A percentile compares a stretch with the other conserved stretches of the same genome.
phyloP scores from a whole-genome alignment of 1,140 invertebrate species.

The Ericerus pela region DNA sequence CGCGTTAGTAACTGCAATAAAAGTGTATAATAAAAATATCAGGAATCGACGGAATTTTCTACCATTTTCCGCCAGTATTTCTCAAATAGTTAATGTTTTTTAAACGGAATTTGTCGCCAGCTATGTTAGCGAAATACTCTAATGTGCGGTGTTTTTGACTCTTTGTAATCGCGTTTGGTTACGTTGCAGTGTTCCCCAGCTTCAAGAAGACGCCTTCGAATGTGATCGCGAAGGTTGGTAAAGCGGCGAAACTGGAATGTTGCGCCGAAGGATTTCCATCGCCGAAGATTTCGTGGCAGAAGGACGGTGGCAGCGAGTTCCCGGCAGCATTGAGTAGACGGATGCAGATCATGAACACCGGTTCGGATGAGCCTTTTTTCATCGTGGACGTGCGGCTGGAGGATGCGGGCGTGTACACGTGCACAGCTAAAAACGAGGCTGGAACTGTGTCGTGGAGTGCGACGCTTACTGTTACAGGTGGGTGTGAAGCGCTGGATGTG shows the following conservation, averaged over 20 bases:
- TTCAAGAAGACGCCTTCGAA: conserved; percentile 75
- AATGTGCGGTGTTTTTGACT: too few species aligned
- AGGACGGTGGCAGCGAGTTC: conserved; percentile 89
- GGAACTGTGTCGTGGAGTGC: conserved; percentile 76
- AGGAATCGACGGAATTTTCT: too few species aligned
- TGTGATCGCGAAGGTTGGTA: conserved; percentile 66
- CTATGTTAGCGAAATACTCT: too few species aligned
- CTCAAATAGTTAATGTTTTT: too few species aligned
- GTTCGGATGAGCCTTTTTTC: conserved; percentile 85
- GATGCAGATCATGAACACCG: conserved; percentile 80
- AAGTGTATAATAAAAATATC: too few species aligned
- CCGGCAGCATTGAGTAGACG: conserved; percentile 83
- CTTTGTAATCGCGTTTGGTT: too few species aligned
- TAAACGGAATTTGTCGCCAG: too few species aligned
- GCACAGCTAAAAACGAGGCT: conserved; percentile 78
- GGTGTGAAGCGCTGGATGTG: too few species aligned
- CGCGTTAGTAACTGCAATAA: too few species aligned
- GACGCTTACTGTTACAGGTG: conserved; percentile 68
- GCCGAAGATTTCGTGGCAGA: conserved; percentile 82
- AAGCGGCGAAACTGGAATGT: conserved; percentile 78
- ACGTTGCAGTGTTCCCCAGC: conserved; percentile 62
- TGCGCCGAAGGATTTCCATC: conserved; percentile 72
- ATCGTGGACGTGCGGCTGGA: conserved; percentile 74
- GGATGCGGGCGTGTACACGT: conserved; percentile 86
- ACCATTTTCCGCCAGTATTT: too few species aligned